Percentiles rank a stretch among this genome's conserved stretches.
phyloP scores from a whole-genome alignment of 2,797 vertebrate genomes.

The Acridotheres tristis region DNA sequence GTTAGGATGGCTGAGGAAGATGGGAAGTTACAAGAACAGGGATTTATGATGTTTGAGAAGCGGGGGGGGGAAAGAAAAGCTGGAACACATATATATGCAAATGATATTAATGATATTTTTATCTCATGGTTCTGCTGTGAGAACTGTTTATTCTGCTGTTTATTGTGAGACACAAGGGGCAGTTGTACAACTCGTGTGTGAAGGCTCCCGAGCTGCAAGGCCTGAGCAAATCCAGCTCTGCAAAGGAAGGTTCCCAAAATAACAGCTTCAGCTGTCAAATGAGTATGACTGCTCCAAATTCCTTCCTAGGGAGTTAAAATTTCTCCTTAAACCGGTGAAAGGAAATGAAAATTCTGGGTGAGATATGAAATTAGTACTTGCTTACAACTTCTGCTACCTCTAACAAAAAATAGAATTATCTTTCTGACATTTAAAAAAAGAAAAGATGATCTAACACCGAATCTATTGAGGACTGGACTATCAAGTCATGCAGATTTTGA shows the following conservation, averaged over 20 bases:
- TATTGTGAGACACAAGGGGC: not conserved
- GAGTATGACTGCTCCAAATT: not conserved
- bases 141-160: not conserved
- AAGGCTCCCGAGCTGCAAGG: not conserved
- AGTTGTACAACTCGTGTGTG: not conserved
- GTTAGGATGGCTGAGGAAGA: not conserved
- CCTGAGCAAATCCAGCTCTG: not conserved
- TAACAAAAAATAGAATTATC: not conserved
- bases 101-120: not conserved
- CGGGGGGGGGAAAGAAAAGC: not conserved
- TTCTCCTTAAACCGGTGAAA: not conserved
- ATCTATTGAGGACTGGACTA: not conserved
- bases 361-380: not conserved
- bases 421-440: not conserved
- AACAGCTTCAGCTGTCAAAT: slow-evolving; percentile 37
- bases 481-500: not conserved
- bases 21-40: not conserved
- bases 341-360: not conserved
- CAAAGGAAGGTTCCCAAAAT: slow-evolving; percentile 18
- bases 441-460: not conserved
- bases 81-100: not conserved
- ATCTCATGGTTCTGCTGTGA: not conserved
- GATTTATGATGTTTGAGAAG: not conserved
- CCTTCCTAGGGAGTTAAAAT: not conserved
- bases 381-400: not conserved